Base-by-base conservation (phyloP, 2,797 vertebrate genomes). In the Microhierax caerulescens region DNA sequence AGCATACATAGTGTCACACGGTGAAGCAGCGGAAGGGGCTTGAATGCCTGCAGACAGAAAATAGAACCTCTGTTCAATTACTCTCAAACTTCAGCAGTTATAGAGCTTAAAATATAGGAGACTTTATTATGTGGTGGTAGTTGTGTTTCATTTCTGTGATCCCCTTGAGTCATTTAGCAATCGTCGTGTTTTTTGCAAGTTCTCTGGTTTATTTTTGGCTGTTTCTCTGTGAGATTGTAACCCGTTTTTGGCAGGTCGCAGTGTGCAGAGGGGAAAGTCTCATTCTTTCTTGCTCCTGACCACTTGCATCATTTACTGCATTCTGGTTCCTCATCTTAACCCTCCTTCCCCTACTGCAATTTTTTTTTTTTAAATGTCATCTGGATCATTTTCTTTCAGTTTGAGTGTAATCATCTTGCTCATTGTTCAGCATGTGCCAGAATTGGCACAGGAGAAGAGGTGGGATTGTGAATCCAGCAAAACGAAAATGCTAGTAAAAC, bases 141-240 rank as follows among this genome's bases (percentile, higher is more conserved):
- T 69, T 86, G 67, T 43, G 27, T 70, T 88, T 84, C 2, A 0
- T 86, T 81, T 88, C 16, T 88, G 77, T 93, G 59, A 75, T 65
- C 34, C n/a, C 41, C 45, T 36, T 57, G 56, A 77, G 74, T 81
- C 37, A 63, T 72, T 90, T 60, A 57, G 13, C 48, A 36, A 7
- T 68, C 32, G 16, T 2, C 20, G 53, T 67, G 36, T 54, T 92
- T 89, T 88, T 59, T 5, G 3, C 30, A 32, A 57, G 37, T 54
- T 75, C 28, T 78, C 36, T 85, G 37, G n/a, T 86, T 93, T 68
- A 81, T 92, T 96, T 94, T 90, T 92, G 61, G 18, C 47, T 8
- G 4, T 86, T 96, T 90, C 53, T 93, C 8, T 68, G 0, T 48
- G 50, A 95, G 65, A 47, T 56, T 60, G 22, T 86, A 90, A 78